phyloP scores from a whole-genome alignment of 2,113 vertebrate genomes.

The Psilopsiagon aurifrons region DNA sequence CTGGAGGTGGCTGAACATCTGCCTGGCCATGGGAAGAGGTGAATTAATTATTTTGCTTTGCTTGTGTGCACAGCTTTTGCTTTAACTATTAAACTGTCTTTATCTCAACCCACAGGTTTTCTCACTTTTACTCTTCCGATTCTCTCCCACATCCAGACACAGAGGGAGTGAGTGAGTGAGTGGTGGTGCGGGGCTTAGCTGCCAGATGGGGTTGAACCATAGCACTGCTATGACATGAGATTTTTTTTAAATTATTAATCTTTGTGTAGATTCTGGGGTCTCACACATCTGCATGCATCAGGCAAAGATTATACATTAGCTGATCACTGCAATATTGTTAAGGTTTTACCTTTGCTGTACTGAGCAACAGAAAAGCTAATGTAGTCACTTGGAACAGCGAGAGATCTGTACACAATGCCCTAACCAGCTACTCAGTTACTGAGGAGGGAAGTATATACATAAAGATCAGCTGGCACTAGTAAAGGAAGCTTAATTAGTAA shows the following conservation, averaged over 20 bases:
- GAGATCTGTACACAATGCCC: constrained; percentile 21
- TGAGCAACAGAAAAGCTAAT: neutral
- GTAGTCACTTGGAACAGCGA: constrained; percentile 37
- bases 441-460: constrained; percentile 16
- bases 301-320: neutral
- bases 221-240: neutral
- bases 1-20: neutral
- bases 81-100: neutral
- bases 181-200: neutral
- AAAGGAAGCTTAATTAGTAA: constrained; percentile 28
- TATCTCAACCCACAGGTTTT: neutral
- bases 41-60: neutral
- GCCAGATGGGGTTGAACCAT: neutral
- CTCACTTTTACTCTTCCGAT: neutral
- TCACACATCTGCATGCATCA: neutral
- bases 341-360: neutral
- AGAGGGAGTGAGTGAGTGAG: neutral
- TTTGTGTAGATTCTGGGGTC: neutral
- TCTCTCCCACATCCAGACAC: neutral
- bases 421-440: neutral
- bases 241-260: neutral
- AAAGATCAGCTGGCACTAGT: constrained; percentile 54
- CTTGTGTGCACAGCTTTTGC: neutral
- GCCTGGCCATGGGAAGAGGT: neutral
- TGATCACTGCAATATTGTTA: neutral